Percentiles rank a stretch among this genome's conserved stretches.
phyloP scores from a whole-genome alignment of 2,797 vertebrate genomes.

The Mormyrops attenuatus region DNA sequence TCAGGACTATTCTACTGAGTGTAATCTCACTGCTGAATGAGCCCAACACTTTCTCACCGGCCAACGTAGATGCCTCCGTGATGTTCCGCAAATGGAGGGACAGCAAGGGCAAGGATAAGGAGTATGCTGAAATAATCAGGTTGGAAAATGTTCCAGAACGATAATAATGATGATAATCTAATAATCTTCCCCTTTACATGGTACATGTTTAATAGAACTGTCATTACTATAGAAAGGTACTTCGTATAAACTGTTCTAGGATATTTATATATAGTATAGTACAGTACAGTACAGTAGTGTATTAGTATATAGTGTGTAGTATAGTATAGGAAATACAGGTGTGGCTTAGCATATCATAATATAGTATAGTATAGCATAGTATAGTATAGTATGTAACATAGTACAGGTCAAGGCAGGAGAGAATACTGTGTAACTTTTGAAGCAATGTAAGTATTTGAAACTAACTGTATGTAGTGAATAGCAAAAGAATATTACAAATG shows the following conservation, averaged over 20 bases:
- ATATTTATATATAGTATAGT: not conserved
- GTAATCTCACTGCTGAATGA: conserved; percentile 78
- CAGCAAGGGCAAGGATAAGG: conserved; percentile 80
- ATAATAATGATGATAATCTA: not conserved
- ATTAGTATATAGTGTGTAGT: not conserved
- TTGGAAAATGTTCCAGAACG: conserved; percentile 27
- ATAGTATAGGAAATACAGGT: not conserved
- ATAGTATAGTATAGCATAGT: not conserved
- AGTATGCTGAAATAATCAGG: conserved; percentile 76
- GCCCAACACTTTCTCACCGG: conserved; percentile 77
- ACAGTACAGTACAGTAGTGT: not conserved
- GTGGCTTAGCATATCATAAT: not conserved
- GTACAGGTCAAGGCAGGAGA: not conserved
- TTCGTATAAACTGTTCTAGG: not conserved
- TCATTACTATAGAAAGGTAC: not conserved
- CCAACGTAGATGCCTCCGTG: conserved; percentile 74
- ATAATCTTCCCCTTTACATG: not conserved
- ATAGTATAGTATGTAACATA: not conserved
- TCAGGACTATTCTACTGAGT: conserved; percentile 73
- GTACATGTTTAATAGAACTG: not conserved
- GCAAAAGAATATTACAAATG: not conserved
- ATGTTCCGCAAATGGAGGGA: conserved; percentile 82
- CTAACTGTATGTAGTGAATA: not conserved
- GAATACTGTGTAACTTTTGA: not conserved
- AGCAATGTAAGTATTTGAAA: not conserved